Conservation (phyloP, 2,888 invertebrate species). For the Hetaerina titia region DNA sequence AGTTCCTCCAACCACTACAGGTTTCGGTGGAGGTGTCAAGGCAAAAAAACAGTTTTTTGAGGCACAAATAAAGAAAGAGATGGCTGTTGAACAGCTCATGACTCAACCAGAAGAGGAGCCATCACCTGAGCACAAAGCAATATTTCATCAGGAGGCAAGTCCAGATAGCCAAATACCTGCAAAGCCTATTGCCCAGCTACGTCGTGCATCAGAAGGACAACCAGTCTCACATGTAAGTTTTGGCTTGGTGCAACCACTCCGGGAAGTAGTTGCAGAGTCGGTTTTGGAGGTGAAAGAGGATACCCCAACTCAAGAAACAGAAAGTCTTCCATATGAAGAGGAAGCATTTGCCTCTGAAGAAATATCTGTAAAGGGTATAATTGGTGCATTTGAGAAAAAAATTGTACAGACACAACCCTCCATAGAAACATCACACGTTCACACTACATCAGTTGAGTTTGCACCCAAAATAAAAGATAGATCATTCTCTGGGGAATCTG, state of each 20-base stretch:
- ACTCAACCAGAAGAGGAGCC: conserved; percentile 78
- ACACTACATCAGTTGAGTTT: not conserved
- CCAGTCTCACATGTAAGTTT: conserved; percentile 19
- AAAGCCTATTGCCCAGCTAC: conserved; percentile 40
- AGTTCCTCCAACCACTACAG: conserved; percentile 78
- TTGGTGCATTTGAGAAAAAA: conserved; percentile 68
- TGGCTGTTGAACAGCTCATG: conserved; percentile 79
- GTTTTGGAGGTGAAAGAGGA: conserved; percentile 71
- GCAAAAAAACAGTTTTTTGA: conserved; percentile 81
- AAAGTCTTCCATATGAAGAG: conserved; percentile 42
- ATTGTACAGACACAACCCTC: conserved; percentile 23
- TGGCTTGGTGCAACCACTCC: not conserved
- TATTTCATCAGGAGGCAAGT: conserved; percentile 35
- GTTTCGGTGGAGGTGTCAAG: conserved; percentile 79
- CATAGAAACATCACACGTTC: not conserved
- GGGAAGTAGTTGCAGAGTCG: conserved; percentile 49
- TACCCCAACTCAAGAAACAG: conserved; percentile 4
- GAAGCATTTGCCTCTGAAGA: not conserved
- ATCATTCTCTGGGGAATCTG: not conserved
- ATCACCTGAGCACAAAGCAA: conserved; percentile 77
- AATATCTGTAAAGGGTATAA: conserved; percentile 46
- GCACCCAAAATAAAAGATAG: not conserved
- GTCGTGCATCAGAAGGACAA: conserved; percentile 53
- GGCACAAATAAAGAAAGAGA: conserved; percentile 81
- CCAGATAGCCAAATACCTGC: not conserved